Evolutionary conservation across 2,888 invertebrate genomes (phyloP).

Genomic region (Smittia aterrima): DNA sequence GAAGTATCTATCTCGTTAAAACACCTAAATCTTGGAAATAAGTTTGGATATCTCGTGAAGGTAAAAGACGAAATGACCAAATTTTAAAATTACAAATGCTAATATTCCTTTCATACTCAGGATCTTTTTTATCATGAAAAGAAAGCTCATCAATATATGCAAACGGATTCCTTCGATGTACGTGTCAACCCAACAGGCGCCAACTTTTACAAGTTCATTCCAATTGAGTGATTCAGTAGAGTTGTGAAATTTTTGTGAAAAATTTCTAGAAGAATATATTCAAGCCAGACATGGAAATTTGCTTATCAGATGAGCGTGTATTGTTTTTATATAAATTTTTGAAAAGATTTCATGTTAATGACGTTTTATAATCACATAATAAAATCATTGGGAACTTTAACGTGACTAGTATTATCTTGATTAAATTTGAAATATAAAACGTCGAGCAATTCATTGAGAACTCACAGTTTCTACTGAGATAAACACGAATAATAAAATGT

Average conservation of each 20-base stretch:
- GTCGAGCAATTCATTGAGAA: background rate
- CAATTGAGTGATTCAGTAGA: background rate
- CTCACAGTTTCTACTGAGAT: background rate
- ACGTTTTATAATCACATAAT: background rate
- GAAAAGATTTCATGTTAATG: background rate
- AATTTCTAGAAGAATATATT: background rate
- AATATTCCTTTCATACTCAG: background rate
- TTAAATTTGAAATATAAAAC: background rate
- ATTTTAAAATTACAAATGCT: background rate
- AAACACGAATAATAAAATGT: background rate
- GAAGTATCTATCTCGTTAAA: constrained; percentile 47
- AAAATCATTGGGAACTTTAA: background rate
- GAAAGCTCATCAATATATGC: background rate
- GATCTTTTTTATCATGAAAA: background rate
- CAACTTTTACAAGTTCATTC: constrained; percentile 39
- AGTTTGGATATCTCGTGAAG: constrained; percentile 48
- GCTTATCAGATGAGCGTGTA: too few species aligned
- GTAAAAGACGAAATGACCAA: background rate
- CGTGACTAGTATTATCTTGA: background rate
- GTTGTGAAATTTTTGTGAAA: background rate
- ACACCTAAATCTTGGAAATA: constrained; percentile 50
- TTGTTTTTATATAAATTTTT: too few species aligned
- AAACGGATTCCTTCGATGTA: constrained; percentile 15
- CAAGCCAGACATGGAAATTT: background rate
- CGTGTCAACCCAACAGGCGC: constrained; percentile 37